Evolutionary conservation across 2,888 invertebrate genomes (phyloP), one percentile per base, ranked within the genome.

Genomic region (Lithophane socia): DNA sequence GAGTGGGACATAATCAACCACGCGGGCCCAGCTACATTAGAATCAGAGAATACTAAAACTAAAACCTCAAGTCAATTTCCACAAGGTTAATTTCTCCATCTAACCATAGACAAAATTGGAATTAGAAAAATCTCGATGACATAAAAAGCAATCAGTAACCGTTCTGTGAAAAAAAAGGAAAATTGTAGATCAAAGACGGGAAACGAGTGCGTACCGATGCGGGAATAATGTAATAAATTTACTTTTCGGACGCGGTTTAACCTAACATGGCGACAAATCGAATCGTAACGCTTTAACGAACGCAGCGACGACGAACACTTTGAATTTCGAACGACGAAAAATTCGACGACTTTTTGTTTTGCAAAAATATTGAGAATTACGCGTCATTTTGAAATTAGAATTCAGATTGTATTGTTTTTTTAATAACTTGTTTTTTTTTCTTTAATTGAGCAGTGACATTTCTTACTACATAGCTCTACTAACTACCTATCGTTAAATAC

Each of bases 201-300:
- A 88, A 91, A 87, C 88, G 90, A 89, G 89, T 87, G 90, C 86
- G 89, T 91, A 93, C 90, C 93, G 91, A 90, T 87, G 93, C 94
- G 93, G 83, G 87, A 89, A 91, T 95, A 94, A 95, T 92, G 92
- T 91, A 93, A 95, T 95, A 94, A 94, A 93, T 92, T 93, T 91
- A 90, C 90, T 92, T 93, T 92, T 92, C 90, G 91, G 92, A 86
- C 90, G 86, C 89, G 88, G 89, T 91, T 91, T 86, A 80, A 84
- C 84, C 90, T 90, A 92, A 92, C 91, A 89, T 91, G 90, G 93
- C 94, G 94, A 91, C 87, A 95, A 96, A 96, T 96, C 93, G 94
- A 94, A 95, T 96, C 92, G 89, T 81, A 89, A 92, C 93, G 94
- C 90, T 91, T 91, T 90, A 87, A 82, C 90, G 92, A 90, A 90